Conservation (phyloP, 2,888 invertebrate genomes). For the Ophion obscuratus region DNA sequence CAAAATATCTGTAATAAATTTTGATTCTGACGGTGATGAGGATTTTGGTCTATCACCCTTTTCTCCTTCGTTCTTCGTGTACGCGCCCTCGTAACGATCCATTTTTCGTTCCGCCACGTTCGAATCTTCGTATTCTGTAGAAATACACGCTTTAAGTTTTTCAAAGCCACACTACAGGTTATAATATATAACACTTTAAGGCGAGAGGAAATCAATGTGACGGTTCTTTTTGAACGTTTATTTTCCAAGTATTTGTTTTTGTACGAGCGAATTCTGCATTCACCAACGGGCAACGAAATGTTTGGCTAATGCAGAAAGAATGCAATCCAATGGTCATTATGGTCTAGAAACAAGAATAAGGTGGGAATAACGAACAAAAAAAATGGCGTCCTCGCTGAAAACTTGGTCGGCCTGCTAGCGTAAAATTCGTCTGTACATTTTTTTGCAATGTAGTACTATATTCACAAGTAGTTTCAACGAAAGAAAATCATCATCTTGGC, state of each 20-base stretch:
- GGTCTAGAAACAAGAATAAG: too few species aligned
- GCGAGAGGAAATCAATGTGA: too few species aligned
- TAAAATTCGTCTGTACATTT: too few species aligned
- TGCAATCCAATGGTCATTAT: too few species aligned
- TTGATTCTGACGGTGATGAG: slow-evolving; percentile 79
- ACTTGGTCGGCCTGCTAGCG: not conserved
- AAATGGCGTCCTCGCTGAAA: not conserved
- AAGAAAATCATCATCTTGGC: too few species aligned
- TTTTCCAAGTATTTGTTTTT: not conserved
- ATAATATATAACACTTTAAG: too few species aligned
- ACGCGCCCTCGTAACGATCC: slow-evolving; percentile 77
- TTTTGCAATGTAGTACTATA: too few species aligned
- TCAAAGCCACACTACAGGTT: not conserved
- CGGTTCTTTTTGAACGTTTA: too few species aligned
- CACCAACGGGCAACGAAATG: not conserved
- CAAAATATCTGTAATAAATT: slow-evolving; percentile 80
- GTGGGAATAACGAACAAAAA: slow-evolving; percentile 11
- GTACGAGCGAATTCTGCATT: not conserved
- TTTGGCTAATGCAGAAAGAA: not conserved
- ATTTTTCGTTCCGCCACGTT: slow-evolving; percentile 80
- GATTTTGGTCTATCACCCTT: slow-evolving; percentile 81
- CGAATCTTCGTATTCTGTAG: slow-evolving; percentile 79
- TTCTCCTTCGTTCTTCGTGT: slow-evolving; percentile 78
- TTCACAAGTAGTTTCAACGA: too few species aligned
- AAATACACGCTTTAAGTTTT: slow-evolving; percentile 7